Conservation (phyloP, 1,140 invertebrate genomes). For the Drosophila sproati region DNA sequence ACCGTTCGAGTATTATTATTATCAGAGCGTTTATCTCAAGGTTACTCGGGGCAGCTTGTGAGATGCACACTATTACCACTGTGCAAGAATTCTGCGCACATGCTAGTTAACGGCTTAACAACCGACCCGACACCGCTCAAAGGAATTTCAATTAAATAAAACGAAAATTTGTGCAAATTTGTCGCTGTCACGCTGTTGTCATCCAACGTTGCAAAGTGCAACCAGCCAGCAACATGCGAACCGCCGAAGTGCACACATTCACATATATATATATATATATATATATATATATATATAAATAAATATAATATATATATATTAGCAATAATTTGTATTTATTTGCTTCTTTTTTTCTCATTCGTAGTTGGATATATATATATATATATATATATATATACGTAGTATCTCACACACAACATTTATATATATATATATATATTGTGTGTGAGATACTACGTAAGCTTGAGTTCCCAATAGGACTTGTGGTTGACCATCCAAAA, state of each 20-base stretch:
- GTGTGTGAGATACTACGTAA: constrained; percentile 5
- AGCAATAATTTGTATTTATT: neutral
- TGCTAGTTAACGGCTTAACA: neutral
- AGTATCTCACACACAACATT: neutral
- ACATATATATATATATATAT: neutral
- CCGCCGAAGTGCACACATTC: constrained; percentile 7
- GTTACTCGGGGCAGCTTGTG: neutral
- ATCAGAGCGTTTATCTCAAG: neutral
- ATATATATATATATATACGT: neutral
- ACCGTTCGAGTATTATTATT: no score
- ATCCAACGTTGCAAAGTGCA: constrained; percentile 36
- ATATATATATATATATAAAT: neutral
- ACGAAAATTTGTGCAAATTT: constrained; percentile 61
- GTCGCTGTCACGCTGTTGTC: constrained; percentile 30
- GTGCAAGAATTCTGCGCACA: constrained; percentile 28
- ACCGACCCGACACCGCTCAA: constrained; percentile 33
- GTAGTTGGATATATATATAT: neutral
- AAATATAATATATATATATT: neutral
- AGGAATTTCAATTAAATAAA: constrained; percentile 73
- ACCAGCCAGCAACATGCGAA: constrained; percentile 1
- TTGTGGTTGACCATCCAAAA: neutral
- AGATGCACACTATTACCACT: constrained; percentile 13
- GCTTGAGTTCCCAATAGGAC: constrained; percentile 40
- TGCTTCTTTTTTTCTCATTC: neutral
- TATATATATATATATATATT: no score